Evolutionary conservation across 2,888 invertebrate species (phyloP).

Genomic region (Agrilus biguttatus): DNA sequence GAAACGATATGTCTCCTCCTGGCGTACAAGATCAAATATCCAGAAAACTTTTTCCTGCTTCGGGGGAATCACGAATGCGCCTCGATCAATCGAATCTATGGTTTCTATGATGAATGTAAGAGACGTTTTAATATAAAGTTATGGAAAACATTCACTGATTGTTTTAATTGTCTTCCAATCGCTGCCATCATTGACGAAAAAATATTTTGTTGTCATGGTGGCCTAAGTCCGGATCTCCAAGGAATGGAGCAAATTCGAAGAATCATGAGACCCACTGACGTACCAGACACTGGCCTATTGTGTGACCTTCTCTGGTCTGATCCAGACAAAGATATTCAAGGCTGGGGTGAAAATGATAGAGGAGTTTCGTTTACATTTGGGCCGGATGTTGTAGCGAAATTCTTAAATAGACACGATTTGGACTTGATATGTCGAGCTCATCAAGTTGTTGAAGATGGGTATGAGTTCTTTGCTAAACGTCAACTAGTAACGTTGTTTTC

Average conservation of each 20-base stretch:
- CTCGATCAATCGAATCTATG: slow-evolving; percentile 98
- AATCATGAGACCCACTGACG: slow-evolving; percentile 97
- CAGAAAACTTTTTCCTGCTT: slow-evolving; percentile 89
- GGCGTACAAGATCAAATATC: slow-evolving; percentile 95
- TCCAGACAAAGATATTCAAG: slow-evolving; percentile 86
- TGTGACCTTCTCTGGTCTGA: slow-evolving; percentile 98
- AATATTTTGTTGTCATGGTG: slow-evolving; percentile 96
- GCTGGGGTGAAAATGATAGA: slow-evolving; percentile 96
- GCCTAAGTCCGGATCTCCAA: slow-evolving; percentile 88
- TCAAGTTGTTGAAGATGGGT: slow-evolving; percentile 98
- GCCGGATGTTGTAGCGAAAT: slow-evolving; percentile 92
- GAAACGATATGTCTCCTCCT: slow-evolving; percentile 95
- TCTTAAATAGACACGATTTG: slow-evolving; percentile 89
- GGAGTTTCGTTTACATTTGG: slow-evolving; percentile 98
- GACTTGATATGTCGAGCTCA: slow-evolving; percentile 97
- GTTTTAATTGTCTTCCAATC: slow-evolving; percentile 98
- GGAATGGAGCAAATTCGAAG: slow-evolving; percentile 96
- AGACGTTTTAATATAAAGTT: slow-evolving; percentile 95
- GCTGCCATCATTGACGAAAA: slow-evolving; percentile 99
- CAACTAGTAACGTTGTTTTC: slow-evolving; percentile 97
- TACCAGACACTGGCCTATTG: slow-evolving; percentile 89
- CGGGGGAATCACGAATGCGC: slow-evolving; percentile 92
- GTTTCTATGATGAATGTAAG: slow-evolving; percentile 57
- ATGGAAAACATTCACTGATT: slow-evolving; percentile 99
- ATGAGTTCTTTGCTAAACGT: slow-evolving; percentile 97